phyloP scores from a whole-genome alignment of 2,797 vertebrate species.

The Gadopsis marmoratus region DNA sequence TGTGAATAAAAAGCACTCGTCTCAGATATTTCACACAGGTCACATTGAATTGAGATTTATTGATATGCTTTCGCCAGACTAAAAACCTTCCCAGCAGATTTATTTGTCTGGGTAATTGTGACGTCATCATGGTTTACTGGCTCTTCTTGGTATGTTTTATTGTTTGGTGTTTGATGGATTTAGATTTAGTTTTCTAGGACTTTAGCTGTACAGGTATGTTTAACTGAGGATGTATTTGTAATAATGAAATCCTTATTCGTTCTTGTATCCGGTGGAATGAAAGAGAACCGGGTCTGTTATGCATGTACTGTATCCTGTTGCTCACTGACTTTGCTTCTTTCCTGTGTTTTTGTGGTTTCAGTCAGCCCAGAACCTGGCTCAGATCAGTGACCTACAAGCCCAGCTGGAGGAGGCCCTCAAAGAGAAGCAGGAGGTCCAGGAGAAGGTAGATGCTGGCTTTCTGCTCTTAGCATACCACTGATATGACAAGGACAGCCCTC shows the following conservation, averaged over 20 bases:
- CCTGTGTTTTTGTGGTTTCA: slow-evolving; percentile 64
- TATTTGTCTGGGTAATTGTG: slow-evolving; percentile 32
- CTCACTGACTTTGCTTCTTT: neutral
- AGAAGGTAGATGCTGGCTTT: slow-evolving; percentile 87
- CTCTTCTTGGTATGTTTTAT: neutral
- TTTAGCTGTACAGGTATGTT: neutral
- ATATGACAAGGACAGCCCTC: neutral
- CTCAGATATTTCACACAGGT: slow-evolving; percentile 53
- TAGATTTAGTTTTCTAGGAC: neutral
- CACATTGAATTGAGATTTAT: slow-evolving; percentile 61
- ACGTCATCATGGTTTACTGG: slow-evolving; percentile 17
- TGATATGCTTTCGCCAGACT: slow-evolving; percentile 31
- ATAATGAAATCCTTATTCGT: neutral
- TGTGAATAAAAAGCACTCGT: slow-evolving; percentile 42
- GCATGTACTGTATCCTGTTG: neutral
- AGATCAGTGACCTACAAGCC: slow-evolving; percentile 95
- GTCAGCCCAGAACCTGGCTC: slow-evolving; percentile 94
- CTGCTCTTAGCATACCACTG: neutral
- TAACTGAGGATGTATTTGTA: neutral
- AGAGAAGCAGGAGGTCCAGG: slow-evolving; percentile 96
- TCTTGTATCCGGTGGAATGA: neutral
- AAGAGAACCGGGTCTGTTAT: neutral
- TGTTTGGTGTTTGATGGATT: neutral
- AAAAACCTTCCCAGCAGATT: slow-evolving; percentile 22
- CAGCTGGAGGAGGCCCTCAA: slow-evolving; percentile 95